These are phyloP conservation scores for Tragulus kanchil DNA, from an alignment of 2,113 vertebrate genomes.

Conservation along the genomic window DNA sequence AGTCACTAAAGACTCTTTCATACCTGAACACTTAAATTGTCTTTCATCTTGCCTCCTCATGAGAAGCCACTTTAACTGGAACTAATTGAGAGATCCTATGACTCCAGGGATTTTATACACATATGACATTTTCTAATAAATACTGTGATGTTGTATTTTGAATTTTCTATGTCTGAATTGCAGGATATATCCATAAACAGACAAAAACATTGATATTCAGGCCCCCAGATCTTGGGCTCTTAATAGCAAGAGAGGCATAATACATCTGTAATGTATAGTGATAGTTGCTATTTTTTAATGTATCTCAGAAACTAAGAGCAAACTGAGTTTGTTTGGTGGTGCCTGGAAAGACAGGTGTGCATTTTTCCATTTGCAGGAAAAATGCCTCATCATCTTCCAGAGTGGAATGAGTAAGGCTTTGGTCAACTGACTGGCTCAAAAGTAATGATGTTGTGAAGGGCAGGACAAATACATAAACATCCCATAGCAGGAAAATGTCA, in stretches of 20 bases:
- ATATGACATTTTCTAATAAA: background rate
- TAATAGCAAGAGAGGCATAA: constrained; percentile 6
- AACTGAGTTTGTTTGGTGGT: background rate
- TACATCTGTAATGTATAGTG: background rate
- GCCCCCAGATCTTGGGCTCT: background rate
- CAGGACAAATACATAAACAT: background rate
- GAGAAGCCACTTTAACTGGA: background rate
- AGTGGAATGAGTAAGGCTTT: background rate
- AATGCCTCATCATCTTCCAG: background rate
- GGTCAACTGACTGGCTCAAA: background rate
- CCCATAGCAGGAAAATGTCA: background rate
- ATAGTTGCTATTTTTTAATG: background rate
- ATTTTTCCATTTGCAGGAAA: background rate
- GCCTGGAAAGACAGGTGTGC: background rate
- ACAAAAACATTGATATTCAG: background rate
- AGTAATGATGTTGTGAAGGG: background rate
- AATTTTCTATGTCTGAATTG: background rate
- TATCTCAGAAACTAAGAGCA: constrained; percentile 15
- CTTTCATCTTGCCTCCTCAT: background rate
- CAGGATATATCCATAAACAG: background rate
- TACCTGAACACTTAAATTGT: no score
- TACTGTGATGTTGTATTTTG: background rate
- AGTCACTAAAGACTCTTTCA: background rate
- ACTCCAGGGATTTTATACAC: background rate
- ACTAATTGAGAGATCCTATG: background rate